Evolutionary conservation across 2,888 invertebrate genomes (phyloP).

Genomic region (Actias luna): DNA sequence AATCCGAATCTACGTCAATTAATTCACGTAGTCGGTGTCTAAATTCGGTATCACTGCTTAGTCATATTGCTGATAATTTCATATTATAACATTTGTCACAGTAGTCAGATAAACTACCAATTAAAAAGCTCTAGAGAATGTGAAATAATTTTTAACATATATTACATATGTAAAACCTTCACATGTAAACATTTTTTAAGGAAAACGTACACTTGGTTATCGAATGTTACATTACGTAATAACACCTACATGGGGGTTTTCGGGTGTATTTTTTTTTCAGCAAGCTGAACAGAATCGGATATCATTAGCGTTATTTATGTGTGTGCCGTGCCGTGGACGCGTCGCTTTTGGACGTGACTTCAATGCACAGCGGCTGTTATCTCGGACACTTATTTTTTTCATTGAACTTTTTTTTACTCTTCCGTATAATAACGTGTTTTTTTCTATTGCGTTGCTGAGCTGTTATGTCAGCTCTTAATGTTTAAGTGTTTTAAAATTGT

Average conservation of each 20-base stretch:
- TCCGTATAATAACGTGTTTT: constrained; percentile 16
- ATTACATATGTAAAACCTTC: background rate
- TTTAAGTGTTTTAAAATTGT: background rate
- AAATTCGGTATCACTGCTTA: too few species aligned
- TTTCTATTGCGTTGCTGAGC: background rate
- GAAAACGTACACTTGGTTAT: background rate
- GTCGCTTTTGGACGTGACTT: constrained; percentile 52
- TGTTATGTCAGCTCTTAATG: background rate
- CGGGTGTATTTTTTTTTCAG: constrained; percentile 10
- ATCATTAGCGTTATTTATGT: constrained; percentile 78
- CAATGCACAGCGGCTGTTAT: constrained; percentile 51
- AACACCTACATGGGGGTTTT: constrained; percentile 17
- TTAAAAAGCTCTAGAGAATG: background rate
- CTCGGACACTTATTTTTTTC: constrained; percentile 46
- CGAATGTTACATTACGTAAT: constrained; percentile 14
- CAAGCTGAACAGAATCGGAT: constrained; percentile 62
- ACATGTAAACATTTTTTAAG: background rate
- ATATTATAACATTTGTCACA: too few species aligned
- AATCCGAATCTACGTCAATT: too few species aligned
- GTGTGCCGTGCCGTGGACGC: constrained; percentile 61
- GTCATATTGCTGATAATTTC: too few species aligned
- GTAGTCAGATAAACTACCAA: background rate
- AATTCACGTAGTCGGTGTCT: too few species aligned
- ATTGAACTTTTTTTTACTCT: constrained; percentile 46
- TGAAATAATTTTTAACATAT: background rate